Evolutionary conservation across 92 coral and sea anemone genomes (phyloP).

Genomic region (Paramuricea clavata): DNA sequence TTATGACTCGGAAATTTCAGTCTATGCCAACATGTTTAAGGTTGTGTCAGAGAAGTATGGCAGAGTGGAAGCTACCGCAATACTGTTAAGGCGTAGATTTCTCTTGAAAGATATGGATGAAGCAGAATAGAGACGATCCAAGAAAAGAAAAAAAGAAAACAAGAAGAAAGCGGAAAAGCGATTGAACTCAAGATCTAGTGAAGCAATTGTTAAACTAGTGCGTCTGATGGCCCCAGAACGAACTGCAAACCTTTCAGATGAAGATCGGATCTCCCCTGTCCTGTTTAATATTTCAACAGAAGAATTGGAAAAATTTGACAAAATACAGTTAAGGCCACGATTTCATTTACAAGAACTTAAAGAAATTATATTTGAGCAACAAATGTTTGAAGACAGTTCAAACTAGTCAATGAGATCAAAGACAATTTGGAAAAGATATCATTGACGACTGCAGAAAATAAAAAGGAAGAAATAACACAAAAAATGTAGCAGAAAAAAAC

Average conservation of each 20-base stretch:
- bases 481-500: neutral
- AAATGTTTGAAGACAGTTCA: slow-evolving; percentile 14
- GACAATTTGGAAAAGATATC: slow-evolving; percentile 6
- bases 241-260: slow-evolving; percentile 52
- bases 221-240: slow-evolving; percentile 52
- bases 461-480: slow-evolving; percentile 17
- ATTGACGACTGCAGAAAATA: slow-evolving; percentile 22
- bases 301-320: slow-evolving; percentile 51
- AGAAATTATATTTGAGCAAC: slow-evolving; percentile 26
- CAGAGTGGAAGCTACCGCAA: slow-evolving; percentile 40
- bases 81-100: slow-evolving; percentile 31
- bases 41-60: slow-evolving; percentile 39
- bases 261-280: slow-evolving; percentile 47
- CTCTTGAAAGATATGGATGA: slow-evolving; percentile 36
- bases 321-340: slow-evolving; percentile 36
- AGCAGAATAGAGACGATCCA: slow-evolving; percentile 35
- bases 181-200: slow-evolving; percentile 31
- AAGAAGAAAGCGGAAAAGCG: slow-evolving; percentile 30
- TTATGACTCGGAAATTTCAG: slow-evolving; percentile 34
- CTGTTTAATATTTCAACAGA: slow-evolving; percentile 38
- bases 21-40: slow-evolving; percentile 37
- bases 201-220: slow-evolving; percentile 36
- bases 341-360: slow-evolving; percentile 43
- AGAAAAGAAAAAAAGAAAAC: slow-evolving; percentile 50
- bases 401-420: slow-evolving; percentile 27